Conservation (phyloP, 2,797 vertebrate species). For the Phrynocephalus guinanensis region DNA sequence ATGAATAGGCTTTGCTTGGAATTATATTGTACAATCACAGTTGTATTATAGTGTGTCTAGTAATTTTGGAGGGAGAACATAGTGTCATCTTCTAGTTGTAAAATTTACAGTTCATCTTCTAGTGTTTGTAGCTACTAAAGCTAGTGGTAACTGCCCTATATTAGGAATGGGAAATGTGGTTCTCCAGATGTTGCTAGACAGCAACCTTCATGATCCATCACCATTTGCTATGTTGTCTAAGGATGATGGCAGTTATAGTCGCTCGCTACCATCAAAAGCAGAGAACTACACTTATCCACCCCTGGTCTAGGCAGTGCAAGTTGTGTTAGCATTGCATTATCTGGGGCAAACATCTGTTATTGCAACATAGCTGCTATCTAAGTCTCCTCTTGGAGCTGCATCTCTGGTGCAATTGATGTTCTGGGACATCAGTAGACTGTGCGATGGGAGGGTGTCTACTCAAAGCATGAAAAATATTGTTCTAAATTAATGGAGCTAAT, state of each 20-base stretch:
- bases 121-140: too few relatives aligned
- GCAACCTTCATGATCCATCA: neutral
- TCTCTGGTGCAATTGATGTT: neutral
- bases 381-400: neutral
- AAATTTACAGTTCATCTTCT: too few relatives aligned
- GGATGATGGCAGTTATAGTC: neutral
- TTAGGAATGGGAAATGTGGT: neutral
- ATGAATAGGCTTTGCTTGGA: too few relatives aligned
- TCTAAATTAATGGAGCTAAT: neutral
- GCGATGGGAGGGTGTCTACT: neutral
- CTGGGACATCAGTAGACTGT: neutral
- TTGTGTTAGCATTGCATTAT: slow-evolving; percentile 42
- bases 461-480: neutral
- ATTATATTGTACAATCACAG: too few relatives aligned
- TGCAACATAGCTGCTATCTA: slow-evolving; percentile 57
- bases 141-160: too few relatives aligned
- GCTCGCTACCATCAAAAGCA: too few relatives aligned
- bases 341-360: slow-evolving; percentile 19
- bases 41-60: too few relatives aligned
- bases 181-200: neutral
- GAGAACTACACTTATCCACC: neutral
- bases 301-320: slow-evolving; percentile 27
- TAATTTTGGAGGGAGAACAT: too few relatives aligned
- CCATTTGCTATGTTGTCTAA: neutral
- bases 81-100: too few relatives aligned